Base-by-base conservation (phyloP, 2,888 invertebrate species). In the Pristionchus japonicus region DNA sequence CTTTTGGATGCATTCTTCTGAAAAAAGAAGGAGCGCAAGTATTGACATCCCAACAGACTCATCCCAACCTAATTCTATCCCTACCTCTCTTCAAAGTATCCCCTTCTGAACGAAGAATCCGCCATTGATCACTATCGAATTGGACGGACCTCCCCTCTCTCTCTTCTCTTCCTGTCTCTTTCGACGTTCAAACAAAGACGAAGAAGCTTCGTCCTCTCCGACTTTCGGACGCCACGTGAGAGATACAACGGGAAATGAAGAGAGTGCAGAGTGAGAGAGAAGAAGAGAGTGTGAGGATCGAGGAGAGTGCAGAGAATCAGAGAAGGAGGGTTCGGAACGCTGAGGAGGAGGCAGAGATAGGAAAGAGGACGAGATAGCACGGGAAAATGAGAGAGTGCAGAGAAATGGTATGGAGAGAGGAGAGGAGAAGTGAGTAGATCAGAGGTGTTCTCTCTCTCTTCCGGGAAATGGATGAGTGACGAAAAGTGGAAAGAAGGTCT, bases 131-230 rank as follows among this genome's bases (percentile, higher is more conserved):
- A 37, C n/a, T 34, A 57, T 34, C 3, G 7, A 57, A 52, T 83
- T 31, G 20, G 34, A 49, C 34, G 83, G 83, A 37, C 27, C 52
- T 49, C 34, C 57, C 17, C 82, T 23, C 52, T 57, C 57, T n/a
- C 82, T 23, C 52, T 74, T 74, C 74, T 43, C 77, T 43, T 77
- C 77, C 77, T 43, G 77, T 27, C 77, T 77, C 77, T 27, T 88
- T 89, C 88, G 70, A 88, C 88, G 88, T 89, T 89, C 88, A 89
- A 88, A 89, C 88, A 88, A 89, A 88, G 61, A 86, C 61, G 67
- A 87, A 74, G 77, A 77, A 43, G 89, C 43, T 37, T 84, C 64
- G 27, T 49, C 40, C 85, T 64, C 52, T n/a, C 47, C 88, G 37
- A 88, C 84, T 88, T 88, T 52, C 52, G 31, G 82, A 52, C 82